phyloP scores from a whole-genome alignment of 2,888 invertebrate genomes.

The Tholera decimalis region DNA sequence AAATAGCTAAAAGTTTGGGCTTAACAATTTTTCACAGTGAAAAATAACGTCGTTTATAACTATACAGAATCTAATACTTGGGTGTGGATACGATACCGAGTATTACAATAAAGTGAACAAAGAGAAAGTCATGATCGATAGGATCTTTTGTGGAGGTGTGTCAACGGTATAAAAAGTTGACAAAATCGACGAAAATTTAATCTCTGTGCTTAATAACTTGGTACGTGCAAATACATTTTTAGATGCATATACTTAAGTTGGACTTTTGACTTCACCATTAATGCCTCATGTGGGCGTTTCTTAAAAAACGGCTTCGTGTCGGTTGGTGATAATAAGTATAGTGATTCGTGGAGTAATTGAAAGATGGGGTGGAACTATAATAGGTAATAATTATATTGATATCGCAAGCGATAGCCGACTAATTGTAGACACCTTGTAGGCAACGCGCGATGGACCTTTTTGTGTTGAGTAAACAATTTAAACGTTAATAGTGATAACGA shows the following conservation, averaged over 20 bases:
- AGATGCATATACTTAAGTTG: slow-evolving; percentile 13
- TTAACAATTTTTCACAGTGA: slow-evolving; percentile 64
- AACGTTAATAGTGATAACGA: slow-evolving; percentile 18
- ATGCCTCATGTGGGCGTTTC: slow-evolving; percentile 26
- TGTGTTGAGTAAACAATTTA: slow-evolving; percentile 44
- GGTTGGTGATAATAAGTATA: slow-evolving; percentile 34
- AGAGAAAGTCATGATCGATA: slow-evolving; percentile 64
- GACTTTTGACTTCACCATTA: slow-evolving; percentile 37
- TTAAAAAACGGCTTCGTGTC: slow-evolving; percentile 17
- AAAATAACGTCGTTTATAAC: slow-evolving; percentile 63
- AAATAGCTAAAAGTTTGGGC: slow-evolving; percentile 61
- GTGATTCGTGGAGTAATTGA: slow-evolving; percentile 53
- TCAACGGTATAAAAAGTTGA: slow-evolving; percentile 54
- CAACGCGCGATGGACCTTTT: slow-evolving; percentile 43
- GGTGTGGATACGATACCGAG: slow-evolving; percentile 58
- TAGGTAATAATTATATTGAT: slow-evolving; percentile 54
- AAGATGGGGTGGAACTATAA: slow-evolving; percentile 52
- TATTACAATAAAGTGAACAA: slow-evolving; percentile 59
- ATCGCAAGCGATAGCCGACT: slow-evolving; percentile 50
- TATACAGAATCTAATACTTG: slow-evolving; percentile 48
- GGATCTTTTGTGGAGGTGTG: slow-evolving; percentile 55
- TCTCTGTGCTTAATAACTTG: slow-evolving; percentile 50
- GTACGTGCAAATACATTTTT: slow-evolving; percentile 50
- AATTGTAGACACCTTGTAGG: slow-evolving; percentile 77
- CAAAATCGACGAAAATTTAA: slow-evolving; percentile 56